Percentiles rank a stretch among this genome's conserved stretches.
Evolutionary conservation across 2,113 vertebrate species (phyloP).

Genomic region (Phasianus colchicus): DNA sequence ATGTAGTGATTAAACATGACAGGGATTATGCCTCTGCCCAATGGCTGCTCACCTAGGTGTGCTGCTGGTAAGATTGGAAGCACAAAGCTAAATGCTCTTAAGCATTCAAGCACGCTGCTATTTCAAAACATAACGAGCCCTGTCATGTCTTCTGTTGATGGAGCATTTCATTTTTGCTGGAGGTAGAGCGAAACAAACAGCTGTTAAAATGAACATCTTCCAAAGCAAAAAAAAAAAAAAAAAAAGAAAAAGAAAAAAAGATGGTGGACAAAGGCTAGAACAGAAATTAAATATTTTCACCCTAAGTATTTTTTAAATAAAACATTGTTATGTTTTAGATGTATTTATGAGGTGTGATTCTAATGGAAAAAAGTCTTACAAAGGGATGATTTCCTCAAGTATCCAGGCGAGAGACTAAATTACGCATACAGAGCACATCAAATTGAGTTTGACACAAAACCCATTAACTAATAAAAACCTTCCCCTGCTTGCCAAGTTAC

Average conservation of each 20-base stretch:
- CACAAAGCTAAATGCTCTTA: slow-evolving; percentile 65
- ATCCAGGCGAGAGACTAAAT: background rate
- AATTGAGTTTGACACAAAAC: slow-evolving; percentile 8
- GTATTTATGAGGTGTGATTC: background rate
- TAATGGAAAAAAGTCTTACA: background rate
- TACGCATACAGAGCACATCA: background rate
- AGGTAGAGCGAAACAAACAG: background rate
- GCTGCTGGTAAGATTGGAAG: background rate
- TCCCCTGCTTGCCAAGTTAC: background rate
- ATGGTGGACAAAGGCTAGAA: background rate
- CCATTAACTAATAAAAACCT: slow-evolving; percentile 26
- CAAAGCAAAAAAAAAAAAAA: background rate
- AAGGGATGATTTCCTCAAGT: background rate
- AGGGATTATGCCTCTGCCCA: slow-evolving; percentile 62
- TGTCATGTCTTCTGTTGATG: background rate
- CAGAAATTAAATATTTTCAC: background rate
- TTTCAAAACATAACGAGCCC: background rate
- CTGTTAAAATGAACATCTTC: background rate
- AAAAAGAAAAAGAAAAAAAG: background rate
- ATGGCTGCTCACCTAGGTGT: slow-evolving; percentile 38
- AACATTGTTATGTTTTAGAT: background rate
- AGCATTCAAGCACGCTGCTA: background rate
- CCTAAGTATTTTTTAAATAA: background rate
- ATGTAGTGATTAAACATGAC: slow-evolving; percentile 62
- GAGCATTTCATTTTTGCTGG: background rate